phyloP scores from a whole-genome alignment of 2,888 invertebrate genomes.

The Pterostichus niger region DNA sequence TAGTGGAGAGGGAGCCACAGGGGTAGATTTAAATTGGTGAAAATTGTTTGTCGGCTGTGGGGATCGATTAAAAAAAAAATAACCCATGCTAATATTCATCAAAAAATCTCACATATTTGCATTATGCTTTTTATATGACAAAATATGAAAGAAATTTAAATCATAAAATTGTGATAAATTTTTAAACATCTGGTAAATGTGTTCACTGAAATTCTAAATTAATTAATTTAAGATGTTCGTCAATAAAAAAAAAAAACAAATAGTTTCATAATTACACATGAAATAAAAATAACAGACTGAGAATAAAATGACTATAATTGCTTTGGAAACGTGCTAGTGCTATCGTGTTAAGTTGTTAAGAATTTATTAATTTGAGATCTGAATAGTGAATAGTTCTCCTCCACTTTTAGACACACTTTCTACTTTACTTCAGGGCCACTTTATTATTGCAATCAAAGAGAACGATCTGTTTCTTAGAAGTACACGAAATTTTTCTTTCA shows the following conservation, averaged over 20 bases:
- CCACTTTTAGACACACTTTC: constrained; percentile 23
- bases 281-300: background rate
- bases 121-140: background rate
- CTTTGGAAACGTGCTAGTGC: background rate
- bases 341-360: constrained; percentile 10
- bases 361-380: constrained; percentile 24
- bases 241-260: background rate
- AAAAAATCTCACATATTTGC: no score
- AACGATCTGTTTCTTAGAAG: background rate
- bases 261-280: background rate
- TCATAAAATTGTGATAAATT: background rate
- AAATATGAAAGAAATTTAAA: background rate
- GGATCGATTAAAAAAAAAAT: no score
- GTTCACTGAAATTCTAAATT: background rate
- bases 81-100: no score
- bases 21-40: no score
- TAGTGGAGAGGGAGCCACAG: no score
- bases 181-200: background rate
- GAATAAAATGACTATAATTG: background rate
- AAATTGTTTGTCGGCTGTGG: no score
- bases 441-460: background rate
- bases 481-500: background rate
- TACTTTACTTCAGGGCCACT: constrained; percentile 27
- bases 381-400: constrained; percentile 4
- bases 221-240: background rate